Conservation (phyloP, 2,113 vertebrate species). For the Tylochromis polylepis region DNA sequence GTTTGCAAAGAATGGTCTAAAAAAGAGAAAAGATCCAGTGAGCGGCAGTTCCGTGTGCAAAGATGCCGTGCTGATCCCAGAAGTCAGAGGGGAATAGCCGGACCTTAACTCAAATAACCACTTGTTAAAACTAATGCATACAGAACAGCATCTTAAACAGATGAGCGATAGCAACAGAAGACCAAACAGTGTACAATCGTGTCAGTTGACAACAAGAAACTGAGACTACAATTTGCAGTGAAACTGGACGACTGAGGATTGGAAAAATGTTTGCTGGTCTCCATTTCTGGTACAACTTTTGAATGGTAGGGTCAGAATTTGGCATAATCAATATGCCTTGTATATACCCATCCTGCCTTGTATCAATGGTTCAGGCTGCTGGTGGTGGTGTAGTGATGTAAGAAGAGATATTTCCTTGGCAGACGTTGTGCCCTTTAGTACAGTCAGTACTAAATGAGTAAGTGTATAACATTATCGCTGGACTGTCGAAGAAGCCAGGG, state of each 20-base stretch:
- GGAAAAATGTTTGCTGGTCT: background rate
- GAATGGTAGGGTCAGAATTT: background rate
- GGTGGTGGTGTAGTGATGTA: background rate
- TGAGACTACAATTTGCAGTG: background rate
- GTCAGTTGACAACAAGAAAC: background rate
- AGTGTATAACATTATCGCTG: background rate
- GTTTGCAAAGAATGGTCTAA: background rate
- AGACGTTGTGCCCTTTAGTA: background rate
- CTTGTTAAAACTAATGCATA: background rate
- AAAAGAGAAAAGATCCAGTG: background rate
- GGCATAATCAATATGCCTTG: background rate
- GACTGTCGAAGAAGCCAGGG: background rate
- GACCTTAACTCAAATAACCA: background rate
- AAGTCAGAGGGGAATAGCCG: background rate
- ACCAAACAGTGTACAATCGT: background rate
- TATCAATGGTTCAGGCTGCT: background rate
- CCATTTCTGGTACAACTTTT: background rate
- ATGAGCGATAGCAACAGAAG: background rate
- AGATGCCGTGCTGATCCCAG: background rate
- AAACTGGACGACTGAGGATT: background rate
- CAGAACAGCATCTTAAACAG: background rate
- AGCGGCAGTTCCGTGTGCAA: background rate
- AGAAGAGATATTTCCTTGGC: background rate
- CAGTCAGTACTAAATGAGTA: background rate
- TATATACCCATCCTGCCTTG: background rate